Base-by-base conservation (phyloP, 2,797 vertebrate species). In the Sebastes kiyomatsui region DNA sequence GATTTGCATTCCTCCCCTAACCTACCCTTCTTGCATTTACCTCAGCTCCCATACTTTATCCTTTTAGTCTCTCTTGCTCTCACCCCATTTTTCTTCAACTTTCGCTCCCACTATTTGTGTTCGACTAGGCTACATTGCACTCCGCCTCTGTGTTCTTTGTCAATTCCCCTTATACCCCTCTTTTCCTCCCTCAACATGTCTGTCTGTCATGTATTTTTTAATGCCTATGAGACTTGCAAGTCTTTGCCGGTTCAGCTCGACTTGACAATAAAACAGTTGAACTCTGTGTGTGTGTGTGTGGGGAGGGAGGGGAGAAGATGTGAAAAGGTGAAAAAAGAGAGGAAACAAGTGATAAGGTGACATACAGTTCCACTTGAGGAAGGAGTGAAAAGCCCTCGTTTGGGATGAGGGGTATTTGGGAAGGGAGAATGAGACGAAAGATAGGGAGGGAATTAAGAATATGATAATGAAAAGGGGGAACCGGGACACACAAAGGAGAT, bases 201-300 rank as follows among this genome's bases (percentile, higher is more conserved):
- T 79, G 82, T 67, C 69, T 87, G 74, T 85, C 88, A 86, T 88
- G 75, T 88, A 84, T 90, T 87, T 81, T 88, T 83, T 82, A 81
- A 88, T 73, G 82, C 88, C 80, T 89, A 60, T 77, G 83, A 90
- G 85, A 90, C 84, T 66, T 60, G 60, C 69, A 49, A 77, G 73
- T 73, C 81, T 84, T 76, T 77, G 67, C 64, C 72, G 66, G 82
- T 80, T 85, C 56, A 59, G 80, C 67, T 69, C 68, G 72, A 68
- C 82, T 84, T 85, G 64, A 85, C 84, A 84, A 85, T 83, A 67
- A 83, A 87, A 83, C 72, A 68, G 61, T 77, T 82, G 81, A 82
- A 75, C 68, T 84, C 27, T 69, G 67, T 70, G 28, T 11, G 18
- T 18, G 18, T 18, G 42, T 11, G 18, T 20, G 7, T 4, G 2